Conservation (phyloP, 2,797 vertebrate genomes). For the Ptychadena robeensis region DNA sequence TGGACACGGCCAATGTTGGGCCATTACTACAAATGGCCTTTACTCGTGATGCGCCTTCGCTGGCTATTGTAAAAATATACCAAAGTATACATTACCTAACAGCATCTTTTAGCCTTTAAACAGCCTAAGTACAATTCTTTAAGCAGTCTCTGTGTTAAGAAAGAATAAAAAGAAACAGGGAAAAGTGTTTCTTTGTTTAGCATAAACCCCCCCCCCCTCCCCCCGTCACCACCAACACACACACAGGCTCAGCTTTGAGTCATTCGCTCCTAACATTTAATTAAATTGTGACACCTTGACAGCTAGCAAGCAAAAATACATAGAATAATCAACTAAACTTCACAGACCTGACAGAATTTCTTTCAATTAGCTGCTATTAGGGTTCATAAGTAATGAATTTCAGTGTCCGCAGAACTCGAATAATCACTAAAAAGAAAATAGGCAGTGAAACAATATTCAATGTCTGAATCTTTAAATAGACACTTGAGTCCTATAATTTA, state of each 20-base stretch:
- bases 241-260: slow-evolving; percentile 72
- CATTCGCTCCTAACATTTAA: slow-evolving; percentile 80
- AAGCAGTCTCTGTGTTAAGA: slow-evolving; percentile 36
- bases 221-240: slow-evolving; percentile 2
- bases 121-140: neutral
- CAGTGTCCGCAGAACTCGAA: slow-evolving; percentile 67
- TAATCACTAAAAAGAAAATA: slow-evolving; percentile 68
- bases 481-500: slow-evolving; percentile 6
- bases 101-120: neutral
- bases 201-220: slow-evolving; percentile 60
- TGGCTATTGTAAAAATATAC: neutral
- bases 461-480: slow-evolving; percentile 28
- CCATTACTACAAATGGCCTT: too few relatives aligned
- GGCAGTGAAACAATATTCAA: neutral
- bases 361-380: slow-evolving; percentile 69
- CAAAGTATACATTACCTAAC: neutral
- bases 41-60: too few relatives aligned
- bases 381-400: slow-evolving; percentile 72
- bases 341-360: slow-evolving; percentile 72
- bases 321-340: slow-evolving; percentile 74
- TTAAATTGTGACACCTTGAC: slow-evolving; percentile 86
- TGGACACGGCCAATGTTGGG: too few relatives aligned
- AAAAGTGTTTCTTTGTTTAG: slow-evolving; percentile 67
- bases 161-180: slow-evolving; percentile 61
- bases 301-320: slow-evolving; percentile 77